These are phyloP conservation scores for Plectus sambesii DNA, from an alignment of 1,140 invertebrate genomes.

Conservation along the genomic window DNA sequence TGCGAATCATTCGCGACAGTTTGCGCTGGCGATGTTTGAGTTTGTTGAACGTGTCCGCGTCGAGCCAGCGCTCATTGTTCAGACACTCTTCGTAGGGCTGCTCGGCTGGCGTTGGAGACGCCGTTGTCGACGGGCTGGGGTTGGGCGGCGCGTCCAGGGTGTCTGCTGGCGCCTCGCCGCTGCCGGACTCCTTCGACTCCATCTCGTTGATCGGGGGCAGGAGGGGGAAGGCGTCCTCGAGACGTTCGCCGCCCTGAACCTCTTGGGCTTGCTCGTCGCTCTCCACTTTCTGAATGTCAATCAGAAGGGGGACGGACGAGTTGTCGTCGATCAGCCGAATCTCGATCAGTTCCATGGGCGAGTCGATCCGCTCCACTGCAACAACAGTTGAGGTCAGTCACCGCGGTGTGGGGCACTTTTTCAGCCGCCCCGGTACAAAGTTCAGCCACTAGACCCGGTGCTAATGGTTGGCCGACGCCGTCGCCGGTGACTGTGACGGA, in stretches of 20 bases:
- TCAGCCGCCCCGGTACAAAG: too few relatives aligned
- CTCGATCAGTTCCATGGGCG: slow-evolving; percentile 19
- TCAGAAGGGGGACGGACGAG: slow-evolving; percentile 2
- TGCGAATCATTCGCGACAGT: slow-evolving; percentile 15
- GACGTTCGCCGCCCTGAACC: neutral
- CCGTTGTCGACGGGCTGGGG: too few relatives aligned
- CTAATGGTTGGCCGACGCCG: too few relatives aligned
- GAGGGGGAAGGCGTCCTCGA: neutral
- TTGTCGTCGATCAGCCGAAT: slow-evolving; percentile 19
- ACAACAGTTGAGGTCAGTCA: neutral
- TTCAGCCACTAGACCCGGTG: too few relatives aligned
- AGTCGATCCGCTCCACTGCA: slow-evolving; percentile 17
- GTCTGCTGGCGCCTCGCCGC: neutral
- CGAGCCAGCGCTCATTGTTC: too few relatives aligned
- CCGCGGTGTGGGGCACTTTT: too few relatives aligned
- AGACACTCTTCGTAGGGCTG: slow-evolving; percentile 2
- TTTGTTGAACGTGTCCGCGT: too few relatives aligned
- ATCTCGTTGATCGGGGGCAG: slow-evolving; percentile 3
- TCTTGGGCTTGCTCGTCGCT: slow-evolving; percentile 2
- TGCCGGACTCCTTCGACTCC: neutral
- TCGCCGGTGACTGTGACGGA: too few relatives aligned
- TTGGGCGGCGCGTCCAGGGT: too few relatives aligned
- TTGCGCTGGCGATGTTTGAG: too few relatives aligned
- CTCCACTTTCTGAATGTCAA: neutral
- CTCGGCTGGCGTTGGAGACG: neutral